Conservation (phyloP, 2,113 vertebrate genomes). For the Semnornis frantzii region DNA sequence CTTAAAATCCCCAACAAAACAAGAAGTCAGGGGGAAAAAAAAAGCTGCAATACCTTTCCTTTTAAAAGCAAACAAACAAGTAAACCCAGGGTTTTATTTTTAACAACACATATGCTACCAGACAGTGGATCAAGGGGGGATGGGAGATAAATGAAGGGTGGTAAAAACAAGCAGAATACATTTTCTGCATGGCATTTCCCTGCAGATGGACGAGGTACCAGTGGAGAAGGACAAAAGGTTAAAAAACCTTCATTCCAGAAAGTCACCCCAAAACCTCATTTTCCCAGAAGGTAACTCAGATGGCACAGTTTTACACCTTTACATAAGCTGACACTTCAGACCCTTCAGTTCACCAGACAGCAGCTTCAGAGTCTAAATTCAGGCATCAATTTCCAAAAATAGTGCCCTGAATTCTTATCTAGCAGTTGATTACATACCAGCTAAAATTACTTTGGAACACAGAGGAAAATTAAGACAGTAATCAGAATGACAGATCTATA, state of each 20-base stretch:
- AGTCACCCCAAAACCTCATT: not conserved
- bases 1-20: not conserved
- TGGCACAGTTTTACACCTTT: not conserved
- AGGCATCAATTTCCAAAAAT: conserved; percentile 32
- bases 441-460: conserved; percentile 10
- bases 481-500: conserved; percentile 19
- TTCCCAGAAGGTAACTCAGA: not conserved
- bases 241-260: not conserved
- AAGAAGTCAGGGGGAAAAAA: not conserved
- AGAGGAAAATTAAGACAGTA: conserved; percentile 19
- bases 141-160: not conserved
- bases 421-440: not conserved
- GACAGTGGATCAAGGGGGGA: not conserved
- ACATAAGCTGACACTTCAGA: not conserved
- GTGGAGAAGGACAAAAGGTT: not conserved
- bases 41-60: conserved; percentile 6
- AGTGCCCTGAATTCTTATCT: conserved; percentile 38
- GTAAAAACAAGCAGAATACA: not conserved
- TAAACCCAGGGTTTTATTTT: conserved; percentile 1
- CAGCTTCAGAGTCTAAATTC: conserved; percentile 17
- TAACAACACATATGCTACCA: conserved; percentile 29
- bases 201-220: not conserved
- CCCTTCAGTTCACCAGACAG: not conserved
- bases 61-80: conserved; percentile 53
- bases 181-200: not conserved